Evolutionary conservation across 2,797 vertebrate genomes (phyloP), one percentile per base, ranked within the genome.

Genomic region (Rachycentron canadum): DNA sequence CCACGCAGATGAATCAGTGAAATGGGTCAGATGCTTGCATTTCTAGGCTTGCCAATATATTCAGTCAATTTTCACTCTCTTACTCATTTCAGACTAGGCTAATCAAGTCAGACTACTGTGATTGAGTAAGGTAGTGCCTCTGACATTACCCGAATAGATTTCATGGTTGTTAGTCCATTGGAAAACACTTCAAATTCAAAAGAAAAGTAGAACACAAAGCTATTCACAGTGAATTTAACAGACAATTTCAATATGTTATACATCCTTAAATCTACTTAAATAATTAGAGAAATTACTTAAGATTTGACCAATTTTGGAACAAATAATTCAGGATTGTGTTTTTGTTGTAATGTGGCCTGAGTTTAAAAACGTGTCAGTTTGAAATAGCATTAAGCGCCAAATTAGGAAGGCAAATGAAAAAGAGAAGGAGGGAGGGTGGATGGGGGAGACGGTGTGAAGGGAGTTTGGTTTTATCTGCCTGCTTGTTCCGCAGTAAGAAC

Each of bases 401-500:
- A 79, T 86, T 81, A 77, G 68, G 47, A 80, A 58, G 26, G 7
- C 34, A 50, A 60, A 76, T 45, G 28, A 50, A 62, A 30, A 55
- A 19, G 21, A 61, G 17, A 58, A 66, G 14, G 30, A 58, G 50
- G 47, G 41, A 28, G 17, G 13, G 34, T 10, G 3, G 34, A 69
- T 52, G 32, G 49, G 74, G 69, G 58, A 75, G 55, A 7, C 68
- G 21, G 76, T 65, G 50, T 63, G 75, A 79, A 34, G 49, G 79
- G 67, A 76, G 68, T 77, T 86, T 26, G 28, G 45, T 78, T 78
- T 81, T 74, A 84, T 84, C 73, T 19, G 64, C 56, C 58, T 81
- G 70, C 57, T 56, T 86, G 61, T 67, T 83, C 84, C 82, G 82
- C 79, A 61, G 79, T 70, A 72, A 75, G 63, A 43, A 61, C 4